Percentiles rank a stretch among this genome's conserved stretches.
Conservation (phyloP, 2,888 invertebrate species). For the Drosophila falleni region DNA sequence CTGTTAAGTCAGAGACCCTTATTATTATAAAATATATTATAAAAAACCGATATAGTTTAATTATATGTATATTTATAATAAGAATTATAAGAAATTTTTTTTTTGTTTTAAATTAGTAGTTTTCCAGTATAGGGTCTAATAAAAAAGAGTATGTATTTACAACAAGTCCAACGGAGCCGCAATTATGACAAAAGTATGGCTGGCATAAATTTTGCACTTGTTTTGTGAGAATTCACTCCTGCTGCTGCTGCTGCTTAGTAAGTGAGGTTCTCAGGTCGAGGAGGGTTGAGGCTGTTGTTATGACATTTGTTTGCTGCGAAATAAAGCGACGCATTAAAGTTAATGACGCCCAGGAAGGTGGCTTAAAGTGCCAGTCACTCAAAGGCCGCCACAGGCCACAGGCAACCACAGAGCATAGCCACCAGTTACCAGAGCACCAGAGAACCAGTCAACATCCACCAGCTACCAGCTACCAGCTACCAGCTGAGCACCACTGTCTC, state of each 20-base stretch:
- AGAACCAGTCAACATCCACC: slow-evolving; percentile 32
- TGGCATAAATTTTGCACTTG: slow-evolving; percentile 79
- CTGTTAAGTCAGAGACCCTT: too few relatives aligned
- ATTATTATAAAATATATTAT: too few relatives aligned
- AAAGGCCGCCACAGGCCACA: slow-evolving; percentile 38
- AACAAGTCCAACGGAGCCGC: slow-evolving; percentile 71
- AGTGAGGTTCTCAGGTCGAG: not conserved
- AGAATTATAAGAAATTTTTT: too few relatives aligned
- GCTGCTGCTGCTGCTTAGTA: slow-evolving; percentile 7
- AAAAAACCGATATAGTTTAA: too few relatives aligned
- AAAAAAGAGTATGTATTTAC: slow-evolving; percentile 20
- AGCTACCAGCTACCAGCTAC: slow-evolving; percentile 9
- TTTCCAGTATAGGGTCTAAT: not conserved
- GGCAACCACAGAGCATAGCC: slow-evolving; percentile 54
- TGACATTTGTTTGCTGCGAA: slow-evolving; percentile 79
- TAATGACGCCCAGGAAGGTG: slow-evolving; percentile 79
- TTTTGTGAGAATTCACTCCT: slow-evolving; percentile 32
- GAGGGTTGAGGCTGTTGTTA: slow-evolving; percentile 60
- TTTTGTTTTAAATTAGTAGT: too few relatives aligned
- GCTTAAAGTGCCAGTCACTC: slow-evolving; percentile 78
- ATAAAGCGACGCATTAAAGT: slow-evolving; percentile 80
- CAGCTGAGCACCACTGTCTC: slow-evolving; percentile 4
- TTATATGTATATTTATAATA: too few relatives aligned
- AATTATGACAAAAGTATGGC: slow-evolving; percentile 80
- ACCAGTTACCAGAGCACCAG: slow-evolving; percentile 8